Evolutionary conservation across 2,888 invertebrate species (phyloP).

Genomic region (Rotaria magnacalcarata): DNA sequence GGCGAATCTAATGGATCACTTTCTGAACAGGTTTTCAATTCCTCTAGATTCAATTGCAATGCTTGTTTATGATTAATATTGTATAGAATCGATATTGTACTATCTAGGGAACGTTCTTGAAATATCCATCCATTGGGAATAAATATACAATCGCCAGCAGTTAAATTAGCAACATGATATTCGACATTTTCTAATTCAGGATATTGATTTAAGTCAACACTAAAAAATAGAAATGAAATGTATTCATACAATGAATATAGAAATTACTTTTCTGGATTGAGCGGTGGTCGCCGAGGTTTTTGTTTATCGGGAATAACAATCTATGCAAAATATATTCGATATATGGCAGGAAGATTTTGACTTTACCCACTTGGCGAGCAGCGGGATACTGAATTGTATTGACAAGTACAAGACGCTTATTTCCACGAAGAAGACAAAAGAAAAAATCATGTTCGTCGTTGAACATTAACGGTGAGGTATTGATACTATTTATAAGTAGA

Average conservation of each 20-base stretch:
- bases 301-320: background rate
- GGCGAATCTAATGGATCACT: background rate
- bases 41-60: background rate
- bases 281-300: background rate
- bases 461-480: background rate
- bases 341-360: too few relatives aligned
- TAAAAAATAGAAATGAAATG: background rate
- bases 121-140: constrained; percentile 46
- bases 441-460: background rate
- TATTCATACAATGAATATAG: background rate
- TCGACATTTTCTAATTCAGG: constrained; percentile 44
- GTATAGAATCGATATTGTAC: background rate
- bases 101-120: background rate
- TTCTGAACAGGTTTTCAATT: background rate
- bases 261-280: background rate
- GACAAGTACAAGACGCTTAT: background rate
- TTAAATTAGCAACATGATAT: constrained; percentile 44
- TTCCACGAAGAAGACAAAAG: background rate
- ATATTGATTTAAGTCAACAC: constrained; percentile 46
- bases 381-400: background rate
- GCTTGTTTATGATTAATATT: constrained; percentile 6
- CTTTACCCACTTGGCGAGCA: background rate
- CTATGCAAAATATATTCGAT: background rate
- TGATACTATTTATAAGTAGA: background rate
- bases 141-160: constrained; percentile 47